phyloP scores from a whole-genome alignment of 1,140 invertebrate species.

The fruit fly (Drosophila melanogaster) region DNA sequence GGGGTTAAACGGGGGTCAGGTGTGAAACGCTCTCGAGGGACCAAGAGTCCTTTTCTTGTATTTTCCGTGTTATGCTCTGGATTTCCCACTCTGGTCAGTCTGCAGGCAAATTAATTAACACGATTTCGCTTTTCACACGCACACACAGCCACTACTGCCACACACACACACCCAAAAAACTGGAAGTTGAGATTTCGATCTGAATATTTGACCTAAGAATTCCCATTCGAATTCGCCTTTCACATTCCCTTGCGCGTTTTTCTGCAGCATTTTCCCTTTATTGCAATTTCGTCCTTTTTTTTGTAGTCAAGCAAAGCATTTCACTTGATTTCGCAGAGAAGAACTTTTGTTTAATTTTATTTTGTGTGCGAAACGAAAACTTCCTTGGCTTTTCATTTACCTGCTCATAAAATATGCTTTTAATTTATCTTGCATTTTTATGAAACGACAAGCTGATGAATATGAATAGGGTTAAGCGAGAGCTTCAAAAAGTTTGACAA shows the following conservation, averaged over 20 bases:
- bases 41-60: slow-evolving; percentile 1
- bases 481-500: neutral
- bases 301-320: slow-evolving; percentile 12
- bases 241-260: slow-evolving; percentile 1
- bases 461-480: neutral
- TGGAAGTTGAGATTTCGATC: slow-evolving; percentile 11
- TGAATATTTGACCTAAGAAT: slow-evolving; percentile 35
- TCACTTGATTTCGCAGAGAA: neutral
- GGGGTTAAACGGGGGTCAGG: slow-evolving; percentile 19
- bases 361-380: neutral
- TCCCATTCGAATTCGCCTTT: slow-evolving; percentile 27
- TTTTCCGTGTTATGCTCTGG: neutral
- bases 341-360: slow-evolving; percentile 2
- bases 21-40: slow-evolving; percentile 12
- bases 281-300: neutral
- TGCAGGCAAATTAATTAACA: slow-evolving; percentile 70
- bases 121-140: slow-evolving; percentile 55
- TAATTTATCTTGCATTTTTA: slow-evolving; percentile 1
- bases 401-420: neutral
- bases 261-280: slow-evolving; percentile 16
- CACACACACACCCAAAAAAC: slow-evolving; percentile 26
- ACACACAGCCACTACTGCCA: slow-evolving; percentile 3
- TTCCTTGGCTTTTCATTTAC: slow-evolving; percentile 1
- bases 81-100: slow-evolving; percentile 6
- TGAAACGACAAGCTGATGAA: neutral